Evolutionary conservation across 2,113 vertebrate genomes (phyloP), one percentile per base, ranked within the genome.

Genomic region (Hiodon tergisus): DNA sequence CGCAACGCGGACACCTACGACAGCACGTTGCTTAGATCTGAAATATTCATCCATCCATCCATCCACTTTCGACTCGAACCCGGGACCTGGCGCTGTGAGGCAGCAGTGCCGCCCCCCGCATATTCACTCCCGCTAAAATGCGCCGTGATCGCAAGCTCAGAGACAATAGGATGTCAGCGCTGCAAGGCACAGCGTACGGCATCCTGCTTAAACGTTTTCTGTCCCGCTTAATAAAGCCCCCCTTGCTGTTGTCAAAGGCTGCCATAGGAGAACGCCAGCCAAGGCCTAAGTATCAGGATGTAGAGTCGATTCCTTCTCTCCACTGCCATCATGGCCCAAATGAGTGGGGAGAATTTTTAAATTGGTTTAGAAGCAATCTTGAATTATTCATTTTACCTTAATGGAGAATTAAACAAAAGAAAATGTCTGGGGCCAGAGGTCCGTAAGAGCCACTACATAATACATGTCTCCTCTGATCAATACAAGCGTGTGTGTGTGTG

Each of bases 321-420:
- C 13, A 50, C 50, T 17, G 16, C 57, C 31, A 46, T 57, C 59
- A 14, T 5, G 50, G 17, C 6, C 4, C n/a, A 1, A 73, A 69
- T 47, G 31, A 69, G 58, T 61, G 13, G 67, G 31, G 52, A n/a
- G n/a, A 31, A 14, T 60, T 73, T 14, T 50, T 69, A 63, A 65
- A 69, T 69, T 60, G 72, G 59, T 63, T 48, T 52, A 47, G 51
- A 65, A 74, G 9, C 3, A 3, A 78, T 60, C n/a, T 59, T 78
- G 47, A 74, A 74, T 67, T 53, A 75, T 78, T 78, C 67, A 71
- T 69, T 16, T 63, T 14, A 31, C 46, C 67, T 50, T 74, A 58
- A 70, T 74, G 58, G 60, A 66, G 60, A 47, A 78, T 75, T 78
- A 70, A 67, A 65, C 50, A 60, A 46, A 61, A 76, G 16, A 52